Conservation (phyloP, 2,797 vertebrate species). For the Lemur catta region DNA sequence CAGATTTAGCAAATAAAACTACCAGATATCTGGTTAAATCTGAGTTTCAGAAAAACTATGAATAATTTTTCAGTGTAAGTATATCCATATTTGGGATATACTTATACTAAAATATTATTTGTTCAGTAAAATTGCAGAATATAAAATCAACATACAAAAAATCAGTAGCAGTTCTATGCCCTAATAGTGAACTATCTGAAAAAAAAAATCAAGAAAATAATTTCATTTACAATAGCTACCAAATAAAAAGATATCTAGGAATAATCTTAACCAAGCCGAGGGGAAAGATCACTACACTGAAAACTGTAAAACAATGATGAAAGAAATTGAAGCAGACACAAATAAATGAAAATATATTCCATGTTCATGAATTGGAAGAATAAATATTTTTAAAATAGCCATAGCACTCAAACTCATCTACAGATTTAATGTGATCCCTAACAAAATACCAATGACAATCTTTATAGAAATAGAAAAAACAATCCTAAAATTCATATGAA, state of each 20-base stretch:
- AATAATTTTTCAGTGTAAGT: neutral
- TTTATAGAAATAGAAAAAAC: neutral
- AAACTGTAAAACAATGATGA: neutral
- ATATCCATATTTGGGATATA: neutral
- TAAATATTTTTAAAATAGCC: neutral
- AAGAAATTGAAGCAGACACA: neutral
- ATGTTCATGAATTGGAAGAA: neutral
- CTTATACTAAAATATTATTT: neutral
- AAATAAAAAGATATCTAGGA: neutral
- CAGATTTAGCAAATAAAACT: neutral
- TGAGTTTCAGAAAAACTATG: neutral
- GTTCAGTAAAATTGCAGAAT: neutral
- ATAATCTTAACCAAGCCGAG: neutral
- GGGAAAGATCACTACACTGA: neutral
- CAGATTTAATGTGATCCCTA: neutral
- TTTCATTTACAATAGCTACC: neutral
- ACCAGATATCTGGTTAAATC: neutral
- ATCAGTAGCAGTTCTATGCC: neutral
- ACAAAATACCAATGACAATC: neutral
- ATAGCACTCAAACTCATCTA: neutral
- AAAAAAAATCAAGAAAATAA: neutral
- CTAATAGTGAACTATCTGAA: neutral
- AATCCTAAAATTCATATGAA: neutral
- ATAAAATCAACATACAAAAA: neutral
- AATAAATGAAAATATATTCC: neutral